phyloP scores from a whole-genome alignment of 2,888 invertebrate genomes.

The Dexiosoma caninum region DNA sequence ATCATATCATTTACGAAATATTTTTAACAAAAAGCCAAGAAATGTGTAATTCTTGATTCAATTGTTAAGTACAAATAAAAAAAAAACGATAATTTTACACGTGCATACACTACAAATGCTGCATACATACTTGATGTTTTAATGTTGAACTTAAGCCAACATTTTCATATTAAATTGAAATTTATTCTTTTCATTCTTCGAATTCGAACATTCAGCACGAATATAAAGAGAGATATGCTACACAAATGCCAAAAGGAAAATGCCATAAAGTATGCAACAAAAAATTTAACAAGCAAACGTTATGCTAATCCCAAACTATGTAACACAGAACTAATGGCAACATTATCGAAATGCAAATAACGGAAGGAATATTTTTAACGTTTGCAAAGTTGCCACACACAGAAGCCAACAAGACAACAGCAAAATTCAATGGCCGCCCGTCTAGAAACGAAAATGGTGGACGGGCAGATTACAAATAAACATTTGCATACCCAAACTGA shows the following conservation, averaged over 20 bases:
- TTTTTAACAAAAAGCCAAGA: too few species aligned
- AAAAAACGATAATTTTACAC: too few species aligned
- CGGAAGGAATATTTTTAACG: background rate
- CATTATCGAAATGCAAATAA: conserved; percentile 3
- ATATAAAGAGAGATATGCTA: background rate
- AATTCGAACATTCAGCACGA: background rate
- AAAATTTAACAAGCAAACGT: background rate
- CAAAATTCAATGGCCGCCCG: conserved; percentile 28
- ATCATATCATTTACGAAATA: too few species aligned
- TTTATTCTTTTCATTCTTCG: too few species aligned
- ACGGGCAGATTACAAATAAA: conserved; percentile 17
- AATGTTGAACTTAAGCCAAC: too few species aligned
- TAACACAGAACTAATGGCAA: conserved; percentile 5
- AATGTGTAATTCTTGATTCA: too few species aligned
- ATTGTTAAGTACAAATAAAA: too few species aligned
- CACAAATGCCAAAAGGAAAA: background rate
- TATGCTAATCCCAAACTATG: background rate
- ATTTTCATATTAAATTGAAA: too few species aligned
- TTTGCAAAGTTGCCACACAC: conserved; percentile 15
- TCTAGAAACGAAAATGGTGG: conserved; percentile 29
- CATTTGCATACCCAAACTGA: conserved; percentile 2
- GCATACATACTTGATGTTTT: too few species aligned
- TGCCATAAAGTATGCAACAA: background rate
- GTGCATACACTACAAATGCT: too few species aligned
- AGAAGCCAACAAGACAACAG: background rate